Evolutionary conservation across 2,888 invertebrate species (phyloP).

Genomic region (Rhamnusium bicolor): DNA sequence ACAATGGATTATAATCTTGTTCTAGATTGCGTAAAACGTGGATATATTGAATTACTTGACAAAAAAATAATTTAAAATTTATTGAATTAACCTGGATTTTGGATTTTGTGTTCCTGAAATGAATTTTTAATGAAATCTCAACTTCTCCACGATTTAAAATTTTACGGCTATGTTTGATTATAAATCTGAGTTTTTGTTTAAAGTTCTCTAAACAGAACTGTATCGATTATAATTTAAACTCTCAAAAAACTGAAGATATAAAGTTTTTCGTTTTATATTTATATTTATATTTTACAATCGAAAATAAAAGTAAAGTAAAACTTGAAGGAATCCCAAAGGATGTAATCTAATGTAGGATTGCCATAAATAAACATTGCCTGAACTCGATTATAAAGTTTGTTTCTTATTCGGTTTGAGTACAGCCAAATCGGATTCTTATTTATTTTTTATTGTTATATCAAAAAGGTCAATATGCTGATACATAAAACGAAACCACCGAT

Average conservation of each 20-base stretch:
- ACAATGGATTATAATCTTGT: too few species aligned
- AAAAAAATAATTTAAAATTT: too few species aligned
- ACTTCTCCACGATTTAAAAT: too few species aligned
- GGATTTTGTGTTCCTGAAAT: too few species aligned
- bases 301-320: constrained; percentile 21
- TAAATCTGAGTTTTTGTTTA: too few species aligned
- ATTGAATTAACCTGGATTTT: too few species aligned
- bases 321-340: constrained; percentile 33
- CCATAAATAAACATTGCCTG: constrained; percentile 54
- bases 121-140: too few species aligned
- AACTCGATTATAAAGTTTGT: constrained; percentile 54
- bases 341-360: constrained; percentile 39
- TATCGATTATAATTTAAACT: neutral
- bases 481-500: too few species aligned
- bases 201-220: too few species aligned
- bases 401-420: constrained; percentile 38
- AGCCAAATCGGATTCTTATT: neutral
- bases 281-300: constrained; percentile 3
- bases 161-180: too few species aligned
- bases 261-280: constrained; percentile 7
- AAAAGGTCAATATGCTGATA: neutral
- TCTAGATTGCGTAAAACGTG: too few species aligned
- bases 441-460: constrained; percentile 5
- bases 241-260: neutral
- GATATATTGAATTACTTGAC: too few species aligned